Evolutionary conservation across 2,888 invertebrate species (phyloP), one percentile per base, ranked within the genome.

Genomic region (Noctua fimbriata): DNA sequence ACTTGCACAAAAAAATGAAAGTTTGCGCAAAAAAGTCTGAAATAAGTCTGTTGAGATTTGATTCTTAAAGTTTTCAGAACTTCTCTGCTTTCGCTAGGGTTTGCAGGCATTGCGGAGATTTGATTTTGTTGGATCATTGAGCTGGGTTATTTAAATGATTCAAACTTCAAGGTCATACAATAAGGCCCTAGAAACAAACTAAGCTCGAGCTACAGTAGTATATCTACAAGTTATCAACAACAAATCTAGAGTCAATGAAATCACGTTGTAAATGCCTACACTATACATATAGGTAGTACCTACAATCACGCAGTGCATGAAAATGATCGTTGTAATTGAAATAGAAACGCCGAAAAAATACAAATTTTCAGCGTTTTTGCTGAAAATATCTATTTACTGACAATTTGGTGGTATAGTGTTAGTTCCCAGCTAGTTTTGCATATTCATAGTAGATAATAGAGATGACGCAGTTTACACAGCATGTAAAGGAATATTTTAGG

Each of bases 391-490:
- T 44, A 63, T 52, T 63, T 49, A 49, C 36, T 21, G n/a, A 74
- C 63, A 58, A 80, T 83, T 85, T 73, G 60, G 36, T 28, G 52
- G 41, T 49, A 21, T 18, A 47, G 28, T 72, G 69, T 9, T 44
- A 58, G 75, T 58, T 69, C 44, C 4, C 32, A 78, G 58, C 14
- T 69, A 41, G 70, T 76, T 77, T 86, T 75, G 84, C 85, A 85
- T 85, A 85, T 85, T 80, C 87, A 85, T 69, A 77, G 88, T n/a
- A 75, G 73, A 86, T 85, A 88, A 85, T 88, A 82, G 70, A 65
- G 65, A 86, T 86, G 85, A 86, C 85, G 88, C 55, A 32, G 82
- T 82, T 70, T 58, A 72, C 70, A 69, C 36, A 78, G 75, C 60
- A 44, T 69, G 76, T 36, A 24, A 44, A 70, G 86, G 83, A 86